These are phyloP conservation scores for Mormyrus iriodes DNA, from an alignment of 2,113 vertebrate species.

Conservation along the genomic window DNA sequence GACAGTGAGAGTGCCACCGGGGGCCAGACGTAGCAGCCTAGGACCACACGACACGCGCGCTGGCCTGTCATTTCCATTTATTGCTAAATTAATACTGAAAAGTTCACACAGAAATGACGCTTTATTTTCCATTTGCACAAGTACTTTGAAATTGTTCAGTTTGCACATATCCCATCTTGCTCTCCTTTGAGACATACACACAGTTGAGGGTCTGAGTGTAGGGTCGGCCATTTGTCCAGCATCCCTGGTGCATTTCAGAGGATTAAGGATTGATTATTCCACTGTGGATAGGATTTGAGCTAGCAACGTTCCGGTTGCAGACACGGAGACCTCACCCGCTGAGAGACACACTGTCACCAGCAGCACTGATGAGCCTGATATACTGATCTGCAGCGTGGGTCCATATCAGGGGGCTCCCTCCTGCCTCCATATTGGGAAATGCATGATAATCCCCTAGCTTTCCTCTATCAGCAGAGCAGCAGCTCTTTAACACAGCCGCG, in stretches of 20 bases:
- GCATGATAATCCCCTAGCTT: neutral
- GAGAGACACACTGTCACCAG: neutral
- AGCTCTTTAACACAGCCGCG: neutral
- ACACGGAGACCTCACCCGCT: neutral
- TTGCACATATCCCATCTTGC: neutral
- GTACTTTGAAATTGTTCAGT: neutral
- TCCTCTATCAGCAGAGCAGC: neutral
- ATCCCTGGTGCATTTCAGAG: neutral
- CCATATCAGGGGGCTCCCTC: neutral
- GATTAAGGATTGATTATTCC: neutral
- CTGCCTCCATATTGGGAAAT: neutral
- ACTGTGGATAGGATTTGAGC: neutral
- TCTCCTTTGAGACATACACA: neutral
- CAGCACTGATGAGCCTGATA: neutral
- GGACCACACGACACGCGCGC: neutral
- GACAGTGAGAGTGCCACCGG: neutral
- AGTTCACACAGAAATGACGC: neutral
- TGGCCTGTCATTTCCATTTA: neutral
- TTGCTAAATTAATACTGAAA: neutral
- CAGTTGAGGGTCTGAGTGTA: neutral
- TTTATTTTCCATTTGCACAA: neutral
- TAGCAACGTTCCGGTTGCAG: too few species aligned
- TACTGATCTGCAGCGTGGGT: neutral
- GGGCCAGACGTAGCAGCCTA: neutral
- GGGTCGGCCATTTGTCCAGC: neutral